Base-by-base conservation (phyloP, 2,113 vertebrate genomes). In the Platichthys flesus region DNA sequence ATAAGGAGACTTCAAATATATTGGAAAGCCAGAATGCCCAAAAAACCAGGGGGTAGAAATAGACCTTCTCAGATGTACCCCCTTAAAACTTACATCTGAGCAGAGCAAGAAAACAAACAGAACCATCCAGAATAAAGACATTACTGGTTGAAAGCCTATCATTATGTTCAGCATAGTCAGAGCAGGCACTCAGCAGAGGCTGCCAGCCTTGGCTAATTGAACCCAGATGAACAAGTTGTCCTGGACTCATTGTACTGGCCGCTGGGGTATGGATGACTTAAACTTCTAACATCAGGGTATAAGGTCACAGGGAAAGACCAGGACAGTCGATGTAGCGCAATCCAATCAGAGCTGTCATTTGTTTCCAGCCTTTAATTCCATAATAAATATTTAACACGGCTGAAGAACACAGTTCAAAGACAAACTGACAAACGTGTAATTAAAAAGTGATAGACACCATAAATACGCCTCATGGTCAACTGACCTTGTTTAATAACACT, bases 61-160 rank as follows among this genome's bases (percentile, higher is more conserved):
- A 87, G 83, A 71, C 59, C 72, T 84, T 73, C 66, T 80, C 58
- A 86, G 83, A 90, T 81, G 81, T 78, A 64, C 77, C 84, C 88
- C 81, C 83, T 31, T 74, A 63, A 81, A 84, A 79, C 62, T 70
- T 1, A 65, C 73, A 87, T 85, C 82, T 85, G 78, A 89, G 72
- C 56, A 72, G 63, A 87, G 81, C 79, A 86, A 80, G 84, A 79
- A 89, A 89, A 90, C 88, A 91, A 90, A 90, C 88, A 81, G 76
- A 84, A 64, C 83, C 71, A 79, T 85, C 76, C 40, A 87, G 75
- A 90, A 90, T 88, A 93, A 89, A 89, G 78, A 56, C 85, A 83
- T 88, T 80, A 84, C 71, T 88, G 83, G 76, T 81, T 79, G 76
- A 82, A 87, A 87, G 81, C 87, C 91, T 92, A 71, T 90, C 84